Conservation (phyloP, 2,113 vertebrate species). For the Carassius carassius region DNA sequence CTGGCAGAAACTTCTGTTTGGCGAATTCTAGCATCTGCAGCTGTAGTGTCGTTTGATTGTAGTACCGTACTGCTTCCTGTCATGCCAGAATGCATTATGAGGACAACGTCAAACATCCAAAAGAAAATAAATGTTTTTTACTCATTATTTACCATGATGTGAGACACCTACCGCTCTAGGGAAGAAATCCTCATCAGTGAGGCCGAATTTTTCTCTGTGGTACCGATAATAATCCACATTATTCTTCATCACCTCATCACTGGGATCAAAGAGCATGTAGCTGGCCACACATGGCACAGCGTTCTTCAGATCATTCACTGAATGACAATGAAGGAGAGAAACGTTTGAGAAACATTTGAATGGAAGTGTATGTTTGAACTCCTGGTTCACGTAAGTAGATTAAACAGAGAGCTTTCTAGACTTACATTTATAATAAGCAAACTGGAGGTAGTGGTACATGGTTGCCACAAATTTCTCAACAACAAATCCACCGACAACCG, state of each 20-base stretch:
- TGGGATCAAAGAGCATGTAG: slow-evolving; percentile 91
- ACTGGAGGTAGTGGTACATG: slow-evolving; percentile 99
- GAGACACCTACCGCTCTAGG: slow-evolving; percentile 81
- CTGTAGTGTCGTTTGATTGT: slow-evolving; percentile 89
- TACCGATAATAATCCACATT: slow-evolving; percentile 93
- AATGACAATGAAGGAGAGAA: slow-evolving; percentile 27
- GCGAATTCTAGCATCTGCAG: slow-evolving; percentile 86
- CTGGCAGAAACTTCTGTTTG: slow-evolving; percentile 79
- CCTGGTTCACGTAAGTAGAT: background rate
- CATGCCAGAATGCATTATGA: background rate
- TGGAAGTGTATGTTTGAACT: background rate
- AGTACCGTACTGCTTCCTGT: slow-evolving; percentile 90
- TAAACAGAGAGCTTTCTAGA: slow-evolving; percentile 37
- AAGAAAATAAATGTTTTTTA: background rate
- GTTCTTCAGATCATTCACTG: slow-evolving; percentile 94
- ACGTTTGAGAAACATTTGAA: background rate
- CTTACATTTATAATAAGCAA: slow-evolving; percentile 97
- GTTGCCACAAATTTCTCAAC: slow-evolving; percentile 98
- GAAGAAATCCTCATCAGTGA: slow-evolving; percentile 88
- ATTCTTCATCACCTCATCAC: slow-evolving; percentile 93
- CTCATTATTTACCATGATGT: background rate
- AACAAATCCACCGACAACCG: slow-evolving; percentile 87
- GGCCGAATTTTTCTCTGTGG: slow-evolving; percentile 88
- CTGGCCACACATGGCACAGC: slow-evolving; percentile 90
- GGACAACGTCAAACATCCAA: background rate